Evolutionary conservation across 2,888 invertebrate species (phyloP).

Genomic region (Drosophila niveifrons): DNA sequence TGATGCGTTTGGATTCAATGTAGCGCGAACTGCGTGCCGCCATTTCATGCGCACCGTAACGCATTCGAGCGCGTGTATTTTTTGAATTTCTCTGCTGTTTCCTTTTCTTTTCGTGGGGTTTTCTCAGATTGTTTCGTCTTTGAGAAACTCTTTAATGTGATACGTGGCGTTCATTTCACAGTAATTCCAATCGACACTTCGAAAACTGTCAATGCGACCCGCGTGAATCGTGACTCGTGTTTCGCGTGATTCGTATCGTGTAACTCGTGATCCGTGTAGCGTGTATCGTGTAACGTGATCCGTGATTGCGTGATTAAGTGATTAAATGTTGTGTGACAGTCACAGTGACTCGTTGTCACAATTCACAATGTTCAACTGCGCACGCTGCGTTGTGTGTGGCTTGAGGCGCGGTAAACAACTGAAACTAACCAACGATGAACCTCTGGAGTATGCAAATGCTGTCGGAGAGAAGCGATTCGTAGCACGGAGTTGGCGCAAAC

Average conservation of each 20-base stretch:
- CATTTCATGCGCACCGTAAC: slow-evolving; percentile 76
- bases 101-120: not conserved
- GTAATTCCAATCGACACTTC: slow-evolving; percentile 16
- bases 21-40: slow-evolving; percentile 81
- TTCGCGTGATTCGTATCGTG: slow-evolving; percentile 3
- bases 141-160: slow-evolving; percentile 19
- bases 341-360: slow-evolving; percentile 34
- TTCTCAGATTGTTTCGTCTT: slow-evolving; percentile 6
- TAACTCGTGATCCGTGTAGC: slow-evolving; percentile 8
- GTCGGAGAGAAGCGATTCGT: not conserved
- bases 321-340: slow-evolving; percentile 11
- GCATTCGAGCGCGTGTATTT: slow-evolving; percentile 62
- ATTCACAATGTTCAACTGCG: slow-evolving; percentile 11
- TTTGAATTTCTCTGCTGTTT: not conserved
- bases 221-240: not conserved
- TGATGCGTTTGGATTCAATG: slow-evolving; percentile 73
- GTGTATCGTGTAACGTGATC: slow-evolving; percentile 5
- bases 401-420: slow-evolving; percentile 74
- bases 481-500: slow-evolving; percentile 32
- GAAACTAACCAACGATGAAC: slow-evolving; percentile 59
- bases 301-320: slow-evolving; percentile 12
- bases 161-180: slow-evolving; percentile 37
- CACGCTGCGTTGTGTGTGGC: slow-evolving; percentile 70
- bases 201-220: slow-evolving; percentile 19
- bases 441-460: slow-evolving; percentile 63